phyloP scores from a whole-genome alignment of 2,113 vertebrate genomes.

The Rana temporaria region DNA sequence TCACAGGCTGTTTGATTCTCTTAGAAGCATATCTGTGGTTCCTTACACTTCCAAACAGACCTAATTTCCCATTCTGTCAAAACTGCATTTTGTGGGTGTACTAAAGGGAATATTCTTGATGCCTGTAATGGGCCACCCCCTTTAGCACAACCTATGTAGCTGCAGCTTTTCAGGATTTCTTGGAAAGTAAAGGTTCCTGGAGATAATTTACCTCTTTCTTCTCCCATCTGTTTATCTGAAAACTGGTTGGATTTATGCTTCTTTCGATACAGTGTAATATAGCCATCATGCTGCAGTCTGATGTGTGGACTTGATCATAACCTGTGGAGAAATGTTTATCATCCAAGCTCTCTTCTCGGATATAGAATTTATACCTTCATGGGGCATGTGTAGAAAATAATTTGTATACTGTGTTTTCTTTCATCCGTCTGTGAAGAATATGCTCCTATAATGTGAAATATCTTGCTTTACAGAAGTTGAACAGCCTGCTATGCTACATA shows the following conservation, averaged over 20 bases:
- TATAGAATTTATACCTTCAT: neutral
- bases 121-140: neutral
- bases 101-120: no score
- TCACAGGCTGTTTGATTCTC: no score
- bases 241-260: neutral
- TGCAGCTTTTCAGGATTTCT: constrained; percentile 8
- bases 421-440: neutral
- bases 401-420: neutral
- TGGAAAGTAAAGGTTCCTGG: constrained; percentile 21
- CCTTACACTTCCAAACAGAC: no score
- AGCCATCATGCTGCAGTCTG: neutral
- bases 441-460: no score
- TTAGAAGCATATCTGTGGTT: no score
- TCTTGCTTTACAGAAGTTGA: no score
- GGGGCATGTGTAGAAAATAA: neutral
- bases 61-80: neutral
- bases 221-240: constrained; percentile 13
- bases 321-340: neutral
- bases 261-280: neutral
- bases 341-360: neutral
- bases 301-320: neutral
- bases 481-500: no score
- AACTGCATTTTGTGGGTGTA: no score
- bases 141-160: neutral
- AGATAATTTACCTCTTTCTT: neutral